Base-by-base conservation (phyloP, 1,140 invertebrate genomes). In the Drosophila bipectinata region DNA sequence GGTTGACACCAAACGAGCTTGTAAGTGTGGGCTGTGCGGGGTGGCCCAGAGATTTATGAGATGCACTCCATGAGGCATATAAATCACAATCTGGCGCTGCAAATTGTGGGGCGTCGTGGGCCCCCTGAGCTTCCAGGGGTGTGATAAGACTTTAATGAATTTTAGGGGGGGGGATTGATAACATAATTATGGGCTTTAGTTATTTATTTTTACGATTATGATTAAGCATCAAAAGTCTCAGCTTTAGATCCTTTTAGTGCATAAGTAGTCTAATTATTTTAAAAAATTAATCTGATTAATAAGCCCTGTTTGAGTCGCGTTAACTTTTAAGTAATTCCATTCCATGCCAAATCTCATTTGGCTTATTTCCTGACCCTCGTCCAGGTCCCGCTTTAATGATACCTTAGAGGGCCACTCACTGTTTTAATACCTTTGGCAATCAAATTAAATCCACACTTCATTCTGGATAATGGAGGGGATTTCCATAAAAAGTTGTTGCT, bases 381-480 rank as follows among this genome's bases (percentile, higher is more conserved):
- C 41, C 14, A 14, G n/a, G 41, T 8, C 41, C 14, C 41, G n/a
- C 2, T 44, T 15, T 44, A 44, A 44, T 18, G 34, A 47, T 44
- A 21, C 54, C 45, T 49, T 51, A 48, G 41, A 32, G 28, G 51
- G 55, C 47, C 2, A 15, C 37, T 45, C 28, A 37, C 9, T 7
- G 15, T 12, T 37, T 18, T 47, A 77, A 72, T 73, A 80, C 41
- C 41, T 77, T 80, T 74, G 73, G 66, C 57, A 78, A 87, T 68
- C 58, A 71, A 81, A 81, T 81, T 74, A 78, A 77, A 67, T 71
- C 34, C 60, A 49, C 74, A 67, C 56, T 77, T 77, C 59, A 58
- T 63, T 72, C 47, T 56, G 7, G 9, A 53, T 39, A 37, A 55
- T 63, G 32, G 45, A 28, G 5, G 12, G 28, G 37, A 45, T 44